Evolutionary conservation across 2,113 vertebrate species (phyloP).

Genomic region (Etheostoma cragini): DNA sequence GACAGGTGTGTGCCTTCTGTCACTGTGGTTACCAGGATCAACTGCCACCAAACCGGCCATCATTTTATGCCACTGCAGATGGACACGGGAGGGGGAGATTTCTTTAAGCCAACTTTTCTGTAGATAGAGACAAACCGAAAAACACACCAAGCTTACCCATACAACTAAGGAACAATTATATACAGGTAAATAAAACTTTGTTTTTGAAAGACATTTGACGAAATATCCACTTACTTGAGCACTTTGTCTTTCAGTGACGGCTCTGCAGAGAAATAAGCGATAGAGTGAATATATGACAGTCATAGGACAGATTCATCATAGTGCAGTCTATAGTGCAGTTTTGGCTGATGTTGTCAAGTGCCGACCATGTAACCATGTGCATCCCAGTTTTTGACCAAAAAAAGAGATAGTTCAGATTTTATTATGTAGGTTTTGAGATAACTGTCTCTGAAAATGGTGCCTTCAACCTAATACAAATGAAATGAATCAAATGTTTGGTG

Average conservation of each 20-base stretch:
- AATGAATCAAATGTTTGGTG: not conserved
- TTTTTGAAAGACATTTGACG: not conserved
- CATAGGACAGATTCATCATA: not conserved
- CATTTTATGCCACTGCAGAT: slow-evolving; percentile 76
- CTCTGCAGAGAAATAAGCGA: slow-evolving; percentile 57
- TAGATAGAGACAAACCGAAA: not conserved
- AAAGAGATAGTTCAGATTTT: not conserved
- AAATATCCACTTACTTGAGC: slow-evolving; percentile 74
- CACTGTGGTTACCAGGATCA: not conserved
- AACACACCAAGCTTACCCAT: not conserved
- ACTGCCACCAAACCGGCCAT: not conserved
- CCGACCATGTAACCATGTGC: not conserved
- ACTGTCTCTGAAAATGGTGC: not conserved
- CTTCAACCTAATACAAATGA: not conserved
- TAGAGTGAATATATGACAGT: not conserved
- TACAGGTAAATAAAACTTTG: not conserved
- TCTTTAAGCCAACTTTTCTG: slow-evolving; percentile 76
- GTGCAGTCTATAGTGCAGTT: not conserved
- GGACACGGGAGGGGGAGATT: slow-evolving; percentile 70
- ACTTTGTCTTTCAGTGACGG: slow-evolving; percentile 75
- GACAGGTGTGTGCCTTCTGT: not conserved
- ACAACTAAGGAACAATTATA: not conserved
- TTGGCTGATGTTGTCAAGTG: not conserved
- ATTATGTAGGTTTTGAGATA: not conserved
- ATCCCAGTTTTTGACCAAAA: not conserved